Percentiles rank a stretch among this genome's conserved stretches.
Evolutionary conservation across 2,797 vertebrate species (phyloP).

Genomic region (Ibycter americanus): DNA sequence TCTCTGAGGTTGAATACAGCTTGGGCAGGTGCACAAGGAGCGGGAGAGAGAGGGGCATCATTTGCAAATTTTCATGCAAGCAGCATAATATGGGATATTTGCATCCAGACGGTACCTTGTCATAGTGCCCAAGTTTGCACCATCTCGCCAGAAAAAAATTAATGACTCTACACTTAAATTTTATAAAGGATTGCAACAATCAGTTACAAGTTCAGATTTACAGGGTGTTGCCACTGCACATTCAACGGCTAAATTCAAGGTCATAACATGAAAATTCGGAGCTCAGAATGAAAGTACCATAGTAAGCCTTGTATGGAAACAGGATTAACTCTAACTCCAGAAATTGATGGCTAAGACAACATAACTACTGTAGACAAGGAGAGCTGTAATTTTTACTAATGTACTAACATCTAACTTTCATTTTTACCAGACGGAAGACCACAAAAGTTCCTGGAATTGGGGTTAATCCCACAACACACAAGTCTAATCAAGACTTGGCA

Average conservation of each 20-base stretch:
- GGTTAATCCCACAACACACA: neutral
- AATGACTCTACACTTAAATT: neutral
- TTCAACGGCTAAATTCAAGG: neutral
- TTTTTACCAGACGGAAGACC: neutral
- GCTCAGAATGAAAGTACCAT: neutral
- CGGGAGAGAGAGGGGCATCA: neutral
- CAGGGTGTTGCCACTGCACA: neutral
- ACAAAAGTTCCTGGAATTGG: neutral
- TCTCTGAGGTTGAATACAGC: slow-evolving; percentile 66
- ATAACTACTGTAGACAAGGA: neutral
- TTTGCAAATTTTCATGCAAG: slow-evolving; percentile 57
- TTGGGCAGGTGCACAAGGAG: slow-evolving; percentile 54
- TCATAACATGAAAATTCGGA: neutral
- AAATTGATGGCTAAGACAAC: neutral
- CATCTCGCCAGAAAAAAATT: neutral
- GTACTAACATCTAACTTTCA: neutral
- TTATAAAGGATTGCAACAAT: neutral
- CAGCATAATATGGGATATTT: slow-evolving; percentile 15
- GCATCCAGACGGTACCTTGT: slow-evolving; percentile 14
- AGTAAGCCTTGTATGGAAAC: neutral
- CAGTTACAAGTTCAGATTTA: neutral
- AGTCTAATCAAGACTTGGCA: neutral
- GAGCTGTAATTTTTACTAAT: neutral
- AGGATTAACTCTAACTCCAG: slow-evolving; percentile 1
- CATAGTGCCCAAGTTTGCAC: slow-evolving; percentile 51